Evolutionary conservation across 2,888 invertebrate species (phyloP).

Genomic region (Rhorus exstirpatorius): DNA sequence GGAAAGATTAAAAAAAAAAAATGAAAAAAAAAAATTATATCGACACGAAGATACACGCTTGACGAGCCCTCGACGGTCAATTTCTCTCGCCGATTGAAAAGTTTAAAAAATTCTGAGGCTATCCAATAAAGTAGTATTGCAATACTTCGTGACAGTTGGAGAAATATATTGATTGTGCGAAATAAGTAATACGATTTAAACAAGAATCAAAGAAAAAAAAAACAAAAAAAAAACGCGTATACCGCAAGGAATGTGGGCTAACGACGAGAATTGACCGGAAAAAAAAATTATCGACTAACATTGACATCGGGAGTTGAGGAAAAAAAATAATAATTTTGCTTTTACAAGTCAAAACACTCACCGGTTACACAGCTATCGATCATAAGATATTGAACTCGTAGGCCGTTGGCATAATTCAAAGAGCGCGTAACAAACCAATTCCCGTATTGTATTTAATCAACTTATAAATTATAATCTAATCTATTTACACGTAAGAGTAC

Average conservation of each 20-base stretch:
- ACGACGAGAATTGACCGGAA: conserved; percentile 38
- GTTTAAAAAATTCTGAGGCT: not conserved
- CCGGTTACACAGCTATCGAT: conserved; percentile 55
- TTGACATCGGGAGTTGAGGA: not conserved
- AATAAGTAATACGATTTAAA: too few species aligned
- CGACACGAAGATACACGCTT: not conserved
- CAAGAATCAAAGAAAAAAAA: not conserved
- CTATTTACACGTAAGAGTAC: conserved; percentile 77
- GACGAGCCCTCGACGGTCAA: too few species aligned
- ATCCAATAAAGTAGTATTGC: too few species aligned
- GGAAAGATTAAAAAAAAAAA: conserved; percentile 50
- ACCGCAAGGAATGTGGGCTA: not conserved
- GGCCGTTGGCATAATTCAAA: conserved; percentile 67
- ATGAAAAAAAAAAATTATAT: conserved; percentile 22
- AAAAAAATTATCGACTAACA: conserved; percentile 32
- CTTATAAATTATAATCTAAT: conserved; percentile 80
- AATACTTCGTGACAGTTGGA: not conserved
- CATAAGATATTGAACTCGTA: conserved; percentile 58
- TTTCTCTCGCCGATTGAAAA: too few species aligned
- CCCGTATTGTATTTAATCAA: conserved; percentile 73
- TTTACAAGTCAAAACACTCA: conserved; percentile 47
- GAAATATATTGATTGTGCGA: too few species aligned
- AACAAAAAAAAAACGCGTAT: not conserved
- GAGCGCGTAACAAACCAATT: conserved; percentile 37
- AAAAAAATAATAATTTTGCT: not conserved